Percentiles rank a stretch among this genome's conserved stretches.
Evolutionary conservation across 2,888 invertebrate species (phyloP).

Genomic region (Drosophila dives): DNA sequence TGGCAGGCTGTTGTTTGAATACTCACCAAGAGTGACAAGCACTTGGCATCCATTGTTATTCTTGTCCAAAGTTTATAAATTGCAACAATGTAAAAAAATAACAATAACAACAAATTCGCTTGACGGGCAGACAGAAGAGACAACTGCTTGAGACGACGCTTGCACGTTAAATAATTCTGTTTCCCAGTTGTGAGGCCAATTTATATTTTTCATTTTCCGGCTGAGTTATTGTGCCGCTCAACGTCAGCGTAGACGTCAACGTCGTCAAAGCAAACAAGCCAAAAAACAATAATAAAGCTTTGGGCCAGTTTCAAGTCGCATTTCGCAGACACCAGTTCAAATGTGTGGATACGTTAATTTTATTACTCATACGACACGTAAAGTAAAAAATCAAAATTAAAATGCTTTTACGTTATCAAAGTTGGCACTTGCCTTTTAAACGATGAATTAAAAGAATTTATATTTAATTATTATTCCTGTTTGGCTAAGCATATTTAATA

Average conservation of each 20-base stretch:
- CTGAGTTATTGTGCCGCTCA: conserved; percentile 77
- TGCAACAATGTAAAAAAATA: conserved; percentile 20
- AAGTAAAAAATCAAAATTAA: conserved; percentile 18
- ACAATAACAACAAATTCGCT: conserved; percentile 15
- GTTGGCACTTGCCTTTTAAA: conserved; percentile 21
- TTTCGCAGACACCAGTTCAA: conserved; percentile 55
- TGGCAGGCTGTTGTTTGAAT: not conserved
- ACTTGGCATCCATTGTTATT: conserved; percentile 40
- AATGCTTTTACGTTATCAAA: conserved; percentile 41
- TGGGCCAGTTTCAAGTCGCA: conserved; percentile 52
- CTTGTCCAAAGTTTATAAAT: conserved; percentile 13
- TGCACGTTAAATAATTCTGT: conserved; percentile 78
- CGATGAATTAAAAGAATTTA: not conserved
- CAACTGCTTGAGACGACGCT: conserved; percentile 66
- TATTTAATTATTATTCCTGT: not conserved
- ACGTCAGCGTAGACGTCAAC: conserved; percentile 50
- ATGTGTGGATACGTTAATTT: conserved; percentile 43
- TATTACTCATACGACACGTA: conserved; percentile 76
- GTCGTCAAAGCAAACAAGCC: conserved; percentile 61
- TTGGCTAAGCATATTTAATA: not conserved
- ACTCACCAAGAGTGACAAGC: conserved; percentile 45
- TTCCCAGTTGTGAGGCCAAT: conserved; percentile 80
- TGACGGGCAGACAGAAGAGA: conserved; percentile 32
- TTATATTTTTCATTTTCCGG: conserved; percentile 84
- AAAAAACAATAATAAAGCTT: conserved; percentile 68